phyloP scores from a whole-genome alignment of 2,113 vertebrate genomes.

The Henicopernis longicauda region DNA sequence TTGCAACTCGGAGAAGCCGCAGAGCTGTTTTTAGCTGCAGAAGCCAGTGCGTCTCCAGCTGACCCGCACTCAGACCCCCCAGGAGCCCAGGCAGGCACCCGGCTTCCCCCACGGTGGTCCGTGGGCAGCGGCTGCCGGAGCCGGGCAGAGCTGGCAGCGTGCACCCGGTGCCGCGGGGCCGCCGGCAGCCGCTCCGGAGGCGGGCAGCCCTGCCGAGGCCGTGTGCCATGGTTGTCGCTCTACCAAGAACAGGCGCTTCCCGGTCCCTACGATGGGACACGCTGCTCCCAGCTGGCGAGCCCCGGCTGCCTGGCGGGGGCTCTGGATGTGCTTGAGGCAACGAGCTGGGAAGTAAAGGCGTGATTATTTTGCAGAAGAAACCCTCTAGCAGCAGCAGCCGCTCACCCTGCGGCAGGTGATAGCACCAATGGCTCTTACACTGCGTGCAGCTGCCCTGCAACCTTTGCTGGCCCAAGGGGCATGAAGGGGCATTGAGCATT shows the following conservation, averaged over 20 bases:
- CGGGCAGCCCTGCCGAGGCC: background rate
- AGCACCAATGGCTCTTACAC: rapidly evolving
- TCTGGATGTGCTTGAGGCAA: background rate
- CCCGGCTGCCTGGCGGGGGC: background rate
- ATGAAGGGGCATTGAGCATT: rapidly evolving
- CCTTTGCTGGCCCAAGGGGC: background rate
- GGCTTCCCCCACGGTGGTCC: rapidly evolving
- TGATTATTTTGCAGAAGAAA: background rate
- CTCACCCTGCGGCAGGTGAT: rapidly evolving
- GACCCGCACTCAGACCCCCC: rapidly evolving
- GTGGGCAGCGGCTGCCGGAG: background rate
- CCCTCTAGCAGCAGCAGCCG: background rate
- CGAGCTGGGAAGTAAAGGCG: rapidly evolving
- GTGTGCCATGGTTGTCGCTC: background rate
- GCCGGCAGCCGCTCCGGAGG: background rate
- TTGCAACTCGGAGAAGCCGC: background rate
- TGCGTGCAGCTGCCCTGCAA: rapidly evolving
- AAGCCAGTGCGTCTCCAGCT: rapidly evolving
- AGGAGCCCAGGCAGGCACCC: background rate
- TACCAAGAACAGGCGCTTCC: background rate
- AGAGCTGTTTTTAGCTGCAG: background rate
- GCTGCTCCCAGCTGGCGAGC: background rate
- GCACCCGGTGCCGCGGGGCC: background rate
- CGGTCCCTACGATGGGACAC: background rate
- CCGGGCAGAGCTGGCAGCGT: background rate